These are phyloP conservation scores for Pocillopora damicornis DNA, from an alignment of 64 coral and sea anemone genomes.

Conservation along the genomic window DNA sequence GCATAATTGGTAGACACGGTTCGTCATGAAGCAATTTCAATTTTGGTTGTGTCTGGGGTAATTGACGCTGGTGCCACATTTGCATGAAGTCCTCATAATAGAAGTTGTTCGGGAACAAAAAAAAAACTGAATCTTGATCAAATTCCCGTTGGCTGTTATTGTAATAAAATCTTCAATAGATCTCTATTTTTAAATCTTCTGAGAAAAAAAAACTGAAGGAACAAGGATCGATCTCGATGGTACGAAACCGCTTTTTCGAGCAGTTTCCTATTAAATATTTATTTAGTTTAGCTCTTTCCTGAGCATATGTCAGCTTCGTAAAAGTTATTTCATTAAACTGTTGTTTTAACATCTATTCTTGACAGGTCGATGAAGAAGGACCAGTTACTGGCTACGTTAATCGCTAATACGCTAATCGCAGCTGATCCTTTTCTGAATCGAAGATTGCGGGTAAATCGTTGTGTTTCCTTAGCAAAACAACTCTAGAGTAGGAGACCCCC, in stretches of 20 bases:
- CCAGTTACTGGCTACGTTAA: not conserved
- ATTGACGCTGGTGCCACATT: slow-evolving; percentile 7
- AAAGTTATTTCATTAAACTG: slow-evolving; percentile 20
- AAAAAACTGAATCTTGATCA: not conserved
- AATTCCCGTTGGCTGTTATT: not conserved
- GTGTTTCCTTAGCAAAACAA: not conserved
- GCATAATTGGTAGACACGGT: slow-evolving; percentile 1
- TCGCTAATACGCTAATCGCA: not conserved
- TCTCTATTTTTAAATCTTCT: not conserved
- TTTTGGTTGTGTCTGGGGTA: slow-evolving; percentile 19
- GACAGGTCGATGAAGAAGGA: slow-evolving; percentile 15
- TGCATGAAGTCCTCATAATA: not conserved
- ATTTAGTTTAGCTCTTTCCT: slow-evolving; percentile 23
- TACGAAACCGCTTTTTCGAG: not conserved
- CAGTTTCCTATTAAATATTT: slow-evolving; percentile 29
- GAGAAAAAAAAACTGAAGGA: not conserved
- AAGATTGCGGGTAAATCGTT: not conserved
- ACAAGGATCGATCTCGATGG: not conserved
- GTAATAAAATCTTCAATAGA: not conserved
- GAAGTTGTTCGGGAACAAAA: not conserved
- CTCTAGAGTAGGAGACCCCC: not conserved
- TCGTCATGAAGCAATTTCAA: not conserved
- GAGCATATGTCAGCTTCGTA: not conserved
- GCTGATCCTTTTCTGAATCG: not conserved
- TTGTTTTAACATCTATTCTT: slow-evolving; percentile 11